A percentile compares a stretch with the other conserved stretches of the same genome.
Conservation (phyloP, 2,113 vertebrate genomes). For the Ahaetulla prasina region DNA sequence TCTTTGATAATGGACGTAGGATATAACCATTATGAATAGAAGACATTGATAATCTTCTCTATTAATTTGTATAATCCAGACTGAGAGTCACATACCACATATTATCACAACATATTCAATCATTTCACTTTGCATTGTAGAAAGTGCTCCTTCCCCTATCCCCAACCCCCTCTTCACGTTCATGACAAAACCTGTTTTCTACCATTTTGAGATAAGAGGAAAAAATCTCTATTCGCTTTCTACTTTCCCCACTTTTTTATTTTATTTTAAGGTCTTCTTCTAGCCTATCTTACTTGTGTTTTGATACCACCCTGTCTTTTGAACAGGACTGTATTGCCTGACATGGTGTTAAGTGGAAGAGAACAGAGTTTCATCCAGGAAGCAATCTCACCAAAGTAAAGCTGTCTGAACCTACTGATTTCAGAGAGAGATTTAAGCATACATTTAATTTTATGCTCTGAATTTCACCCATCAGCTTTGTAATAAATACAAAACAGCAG, state of each 20-base stretch:
- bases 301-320: neutral
- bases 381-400: neutral
- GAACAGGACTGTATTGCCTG: neutral
- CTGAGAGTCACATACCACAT: neutral
- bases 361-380: neutral
- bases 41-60: neutral
- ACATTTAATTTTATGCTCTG: neutral
- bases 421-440: neutral
- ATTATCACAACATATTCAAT: neutral
- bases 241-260: neutral
- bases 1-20: neutral
- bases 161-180: neutral
- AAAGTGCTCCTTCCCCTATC: neutral
- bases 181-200: neutral
- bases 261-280: neutral
- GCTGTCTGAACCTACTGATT: neutral
- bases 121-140: neutral
- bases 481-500: neutral
- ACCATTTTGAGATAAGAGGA: neutral
- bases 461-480: neutral
- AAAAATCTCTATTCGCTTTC: neutral
- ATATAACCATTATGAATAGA: neutral
- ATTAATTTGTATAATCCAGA: neutral
- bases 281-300: neutral
- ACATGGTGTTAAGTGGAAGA: neutral